Conservation (phyloP, 2,797 vertebrate species). For the Esox lucius region DNA sequence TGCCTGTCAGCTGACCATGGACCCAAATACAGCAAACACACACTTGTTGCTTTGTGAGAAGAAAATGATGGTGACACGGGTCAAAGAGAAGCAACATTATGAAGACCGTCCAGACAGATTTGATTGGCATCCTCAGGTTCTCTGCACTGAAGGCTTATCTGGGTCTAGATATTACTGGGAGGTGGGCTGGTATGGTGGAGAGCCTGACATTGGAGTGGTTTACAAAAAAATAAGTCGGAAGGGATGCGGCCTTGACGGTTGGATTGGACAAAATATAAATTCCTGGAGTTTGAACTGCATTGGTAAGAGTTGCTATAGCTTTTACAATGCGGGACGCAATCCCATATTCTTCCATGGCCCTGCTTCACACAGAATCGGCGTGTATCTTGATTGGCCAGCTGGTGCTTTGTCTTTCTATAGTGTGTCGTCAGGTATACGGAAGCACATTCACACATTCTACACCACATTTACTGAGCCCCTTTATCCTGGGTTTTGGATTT, state of each 20-base stretch:
- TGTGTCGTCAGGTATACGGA: background rate
- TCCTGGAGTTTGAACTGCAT: constrained; percentile 2
- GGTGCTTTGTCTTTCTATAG: constrained; percentile 1
- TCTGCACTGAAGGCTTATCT: background rate
- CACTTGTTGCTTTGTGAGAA: background rate
- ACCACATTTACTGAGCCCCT: constrained; percentile 1
- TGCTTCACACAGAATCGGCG: background rate
- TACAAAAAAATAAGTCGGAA: background rate
- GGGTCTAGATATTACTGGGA: constrained; percentile 4
- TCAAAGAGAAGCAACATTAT: background rate
- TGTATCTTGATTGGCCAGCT: constrained; percentile 3
- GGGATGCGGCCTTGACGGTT: background rate
- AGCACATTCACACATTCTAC: constrained; percentile 1
- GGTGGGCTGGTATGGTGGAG: background rate
- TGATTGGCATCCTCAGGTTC: background rate
- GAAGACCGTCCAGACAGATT: constrained; percentile 5
- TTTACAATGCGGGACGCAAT: background rate
- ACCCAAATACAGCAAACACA: constrained; percentile 1
- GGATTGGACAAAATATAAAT: background rate
- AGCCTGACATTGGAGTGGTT: constrained; percentile 4
- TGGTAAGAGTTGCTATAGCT: background rate
- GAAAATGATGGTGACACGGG: background rate
- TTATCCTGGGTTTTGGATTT: background rate
- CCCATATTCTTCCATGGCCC: background rate
- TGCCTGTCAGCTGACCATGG: background rate